Conservation (phyloP, 2,797 vertebrate genomes). For the Austrolebias charrua region DNA sequence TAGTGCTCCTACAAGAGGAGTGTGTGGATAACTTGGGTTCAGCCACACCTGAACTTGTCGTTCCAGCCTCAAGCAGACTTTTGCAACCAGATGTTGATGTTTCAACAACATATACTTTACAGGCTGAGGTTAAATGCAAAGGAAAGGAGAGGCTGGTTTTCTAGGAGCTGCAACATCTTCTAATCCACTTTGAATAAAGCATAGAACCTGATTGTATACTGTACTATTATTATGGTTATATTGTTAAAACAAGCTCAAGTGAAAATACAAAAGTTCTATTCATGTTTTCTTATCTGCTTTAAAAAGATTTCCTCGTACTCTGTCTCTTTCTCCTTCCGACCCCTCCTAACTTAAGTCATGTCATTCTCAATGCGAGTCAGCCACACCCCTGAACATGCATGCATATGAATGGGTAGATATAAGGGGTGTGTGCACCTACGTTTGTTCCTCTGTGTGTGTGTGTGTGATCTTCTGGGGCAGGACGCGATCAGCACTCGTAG, state of each 20-base stretch:
- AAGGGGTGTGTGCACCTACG: neutral
- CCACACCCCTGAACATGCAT: constrained; percentile 29
- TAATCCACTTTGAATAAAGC: constrained; percentile 15
- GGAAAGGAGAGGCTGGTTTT: constrained; percentile 23
- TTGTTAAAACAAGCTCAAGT: constrained; percentile 18
- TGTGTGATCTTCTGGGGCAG: constrained; percentile 65
- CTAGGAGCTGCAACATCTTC: constrained; percentile 11
- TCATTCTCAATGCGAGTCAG: constrained; percentile 24
- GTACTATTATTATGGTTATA: neutral
- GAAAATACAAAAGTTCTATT: neutral
- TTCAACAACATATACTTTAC: constrained; percentile 37
- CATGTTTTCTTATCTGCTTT: constrained; percentile 8
- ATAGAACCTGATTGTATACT: constrained; percentile 13
- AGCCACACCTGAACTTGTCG: constrained; percentile 52
- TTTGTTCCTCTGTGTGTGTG: constrained; percentile 14
- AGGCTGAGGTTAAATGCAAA: constrained; percentile 12
- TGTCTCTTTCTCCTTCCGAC: constrained; percentile 24
- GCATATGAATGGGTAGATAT: constrained; percentile 18
- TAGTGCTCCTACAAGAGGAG: neutral
- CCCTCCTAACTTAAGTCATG: constrained; percentile 30
- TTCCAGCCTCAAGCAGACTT: constrained; percentile 31
- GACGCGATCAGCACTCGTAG: constrained; percentile 74
- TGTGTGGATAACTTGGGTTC: constrained; percentile 11
- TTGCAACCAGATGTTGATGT: constrained; percentile 59
- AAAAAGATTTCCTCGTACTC: neutral